Base-by-base conservation (phyloP, 2,888 invertebrate genomes). In the Pasiphila rectangulata region DNA sequence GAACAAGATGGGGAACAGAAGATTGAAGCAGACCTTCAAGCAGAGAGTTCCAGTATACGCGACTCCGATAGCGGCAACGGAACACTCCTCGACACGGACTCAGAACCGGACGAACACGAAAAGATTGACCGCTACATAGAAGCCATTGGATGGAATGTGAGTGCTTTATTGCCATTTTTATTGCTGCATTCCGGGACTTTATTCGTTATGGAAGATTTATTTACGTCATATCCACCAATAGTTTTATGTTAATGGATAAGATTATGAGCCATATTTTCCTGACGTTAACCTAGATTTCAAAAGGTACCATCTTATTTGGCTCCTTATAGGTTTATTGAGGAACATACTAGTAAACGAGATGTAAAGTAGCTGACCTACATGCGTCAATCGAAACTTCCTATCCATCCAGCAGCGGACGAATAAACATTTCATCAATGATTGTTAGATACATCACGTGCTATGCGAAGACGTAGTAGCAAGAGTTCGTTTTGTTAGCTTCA, bases 81-180 rank as follows among this genome's bases (percentile, higher is more conserved):
- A 52, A 90, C 91, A 0, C 69, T 91, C n/a, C 69, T 90, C 27
- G 92, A 92, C 57, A 90, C 91, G 1, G 93, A 94, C 66, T 92
- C 92, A 0, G 94, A 94, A 64, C 85, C 90, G 0, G 93, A 93
- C 52, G 92, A 92, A 35, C 87, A 90, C 29, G 91, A 92, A 48
- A 90, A 91, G 59, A 79, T 90, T 50, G 91, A 92, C 51, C 88
- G 93, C 46, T 90, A 93, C 60, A 90, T 90, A 9, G 90, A 91
- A 59, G 91, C 93, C 9, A 86, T 93, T 51, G 94, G 93, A 27
- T 93, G 93, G 91, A 95, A 95, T 76, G 95, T 95, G 83, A 94
- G 94, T 93, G 69, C 34, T 51, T 57, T 50, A 60, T 67, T 46
- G 36, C 45, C n/a, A 23, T 17, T n/a, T n/a, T n/a, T n/a, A n/a